Base-by-base conservation (phyloP, 2,113 vertebrate genomes). In the Trematomus loennbergii region DNA sequence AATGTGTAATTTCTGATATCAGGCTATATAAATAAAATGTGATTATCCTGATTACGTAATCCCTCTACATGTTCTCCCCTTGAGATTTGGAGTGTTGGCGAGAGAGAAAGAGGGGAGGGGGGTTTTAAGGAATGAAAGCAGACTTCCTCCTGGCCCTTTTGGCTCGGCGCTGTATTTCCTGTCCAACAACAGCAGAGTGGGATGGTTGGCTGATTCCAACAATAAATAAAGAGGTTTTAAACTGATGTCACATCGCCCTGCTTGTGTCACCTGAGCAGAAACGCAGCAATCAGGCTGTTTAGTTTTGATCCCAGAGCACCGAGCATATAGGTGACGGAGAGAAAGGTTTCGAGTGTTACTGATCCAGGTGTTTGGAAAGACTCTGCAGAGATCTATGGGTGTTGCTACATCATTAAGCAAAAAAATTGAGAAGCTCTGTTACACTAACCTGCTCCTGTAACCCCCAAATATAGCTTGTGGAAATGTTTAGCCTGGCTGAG, bases 401-500 rank as follows among this genome's bases (percentile, higher is more conserved):
- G 88, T 79, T 77, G 71, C 90, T 75, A 46, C 88, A 79, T 79
- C 87, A 87, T 89, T 87, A 86, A 54, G 69, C 33, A 55, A 22
- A 75, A n/a, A 80, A 73, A 80, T 76, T 43, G 67, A 75, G 72
- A 74, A 67, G 46, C 72, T 69, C 63, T 70, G 60, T 79, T 66
- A 76, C 82, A 62, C 60, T 82, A 82, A 82, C 83, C 84, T 77
- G 81, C 83, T 70, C 73, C 77, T 73, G 36, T 65, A 67, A 68
- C 81, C 78, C 82, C 63, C 81, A 84, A 90, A 89, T 85, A 74
- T 84, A 89, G 77, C 83, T 68, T 87, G 81, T 74, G 82, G 87
- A 94, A 93, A 94, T 93, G 87, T 94, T 93, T 92, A 79, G 59
- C 78, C 91, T 95, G 90, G 91, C 92, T 84, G 74, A 6, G 72